Base-by-base conservation (phyloP, 2,888 invertebrate genomes). In the Choristoneura rosaceana region DNA sequence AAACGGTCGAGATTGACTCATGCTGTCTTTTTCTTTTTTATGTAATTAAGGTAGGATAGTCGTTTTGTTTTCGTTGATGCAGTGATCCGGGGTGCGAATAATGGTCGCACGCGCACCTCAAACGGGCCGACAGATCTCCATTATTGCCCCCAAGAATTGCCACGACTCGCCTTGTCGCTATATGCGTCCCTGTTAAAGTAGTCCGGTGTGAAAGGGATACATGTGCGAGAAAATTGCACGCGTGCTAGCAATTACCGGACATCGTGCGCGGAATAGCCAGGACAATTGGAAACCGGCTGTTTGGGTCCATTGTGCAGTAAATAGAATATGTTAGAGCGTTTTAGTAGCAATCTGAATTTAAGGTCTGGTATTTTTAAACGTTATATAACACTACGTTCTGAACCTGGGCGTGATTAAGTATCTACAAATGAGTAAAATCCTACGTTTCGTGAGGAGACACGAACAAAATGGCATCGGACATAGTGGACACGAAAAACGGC, bases 191-290 rank as follows among this genome's bases (percentile, higher is more conserved):
- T 55, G 25, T 55, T 25, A 9, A 55, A 55, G 25, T 55, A 55
- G 25, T 25, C 4, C 5, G 12, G 25, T 25, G 12, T 25, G 25
- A 55, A 55, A 55, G 55, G 17, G 55, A 55, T 25, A 25, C 55
- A 12, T 3, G 12, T 9, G 12, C 12, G 55, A 64, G 65, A 58
- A 69, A 38, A 59, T 60, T 74, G 71, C 55, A 25, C 55, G 25
- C 55, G 25, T 55, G 55, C 55, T 55, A 25, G 34, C 64, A 33
- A 64, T 64, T 64, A 64, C 64, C 10, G 64, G 65, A 69, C 74
- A 71, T 79, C 87, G 87, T 87, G 86, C 80, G 75, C 82, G 77
- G 84, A 88, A 86, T 85, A 83, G 82, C 78, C 75, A 79, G 73
- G 73, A 79, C 80, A 80, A 82, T 80, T 74, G 74, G 69, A 66